These are phyloP conservation scores for Pionites leucogaster DNA, from an alignment of 2,113 vertebrate genomes.

Conservation along the genomic window DNA sequence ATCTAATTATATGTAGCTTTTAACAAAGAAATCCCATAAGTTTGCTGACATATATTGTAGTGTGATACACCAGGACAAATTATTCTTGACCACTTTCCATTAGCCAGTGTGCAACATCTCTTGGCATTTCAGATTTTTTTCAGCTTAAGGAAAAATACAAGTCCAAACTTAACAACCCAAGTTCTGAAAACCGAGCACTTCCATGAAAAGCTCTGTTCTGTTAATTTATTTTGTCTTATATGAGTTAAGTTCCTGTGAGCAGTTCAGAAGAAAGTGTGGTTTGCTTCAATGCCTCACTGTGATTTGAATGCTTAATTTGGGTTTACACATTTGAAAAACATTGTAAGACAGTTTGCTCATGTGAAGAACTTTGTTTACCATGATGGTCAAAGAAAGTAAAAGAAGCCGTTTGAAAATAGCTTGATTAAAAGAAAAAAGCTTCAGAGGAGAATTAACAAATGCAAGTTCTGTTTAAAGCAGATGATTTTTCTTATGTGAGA, in stretches of 20 bases:
- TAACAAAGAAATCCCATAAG: not conserved
- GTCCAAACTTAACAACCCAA: not conserved
- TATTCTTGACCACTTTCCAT: not conserved
- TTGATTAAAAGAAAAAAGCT: not conserved
- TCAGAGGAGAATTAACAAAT: not conserved
- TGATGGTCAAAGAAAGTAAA: not conserved
- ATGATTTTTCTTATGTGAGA: not conserved
- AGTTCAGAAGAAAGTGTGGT: not conserved
- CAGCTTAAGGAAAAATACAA: not conserved
- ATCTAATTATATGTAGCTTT: not conserved
- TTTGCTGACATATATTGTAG: not conserved
- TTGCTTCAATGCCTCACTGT: not conserved
- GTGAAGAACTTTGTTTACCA: not conserved
- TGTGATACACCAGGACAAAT: not conserved
- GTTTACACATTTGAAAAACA: not conserved
- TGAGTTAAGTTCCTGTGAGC: not conserved
- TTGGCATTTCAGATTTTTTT: not conserved
- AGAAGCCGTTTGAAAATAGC: not conserved
- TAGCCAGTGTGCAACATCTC: not conserved
- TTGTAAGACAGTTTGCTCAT: not conserved
- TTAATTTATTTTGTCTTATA: not conserved
- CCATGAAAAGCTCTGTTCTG: not conserved
- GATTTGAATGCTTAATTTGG: not conserved
- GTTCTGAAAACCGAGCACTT: not conserved
- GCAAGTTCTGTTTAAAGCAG: not conserved